Percentiles rank a stretch among this genome's conserved stretches.
phyloP scores from a whole-genome alignment of 2,797 vertebrate species.

The Danionella dracula region DNA sequence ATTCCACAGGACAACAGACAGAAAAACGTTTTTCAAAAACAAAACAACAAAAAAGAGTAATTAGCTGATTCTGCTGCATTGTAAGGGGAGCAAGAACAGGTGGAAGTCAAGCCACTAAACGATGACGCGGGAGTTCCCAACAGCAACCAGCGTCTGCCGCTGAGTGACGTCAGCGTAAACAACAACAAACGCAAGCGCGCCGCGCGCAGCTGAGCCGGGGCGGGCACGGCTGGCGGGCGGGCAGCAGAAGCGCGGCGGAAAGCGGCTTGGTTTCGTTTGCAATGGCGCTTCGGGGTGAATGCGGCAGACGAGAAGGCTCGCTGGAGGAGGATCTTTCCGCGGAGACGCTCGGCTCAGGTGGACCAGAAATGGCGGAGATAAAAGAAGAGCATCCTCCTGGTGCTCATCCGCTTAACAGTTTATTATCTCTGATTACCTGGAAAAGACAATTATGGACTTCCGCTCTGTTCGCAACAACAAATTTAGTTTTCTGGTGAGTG shows the following conservation, averaged over 20 bases:
- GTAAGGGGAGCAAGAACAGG: background rate
- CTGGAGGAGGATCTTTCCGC: constrained; percentile 25
- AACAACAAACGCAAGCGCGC: constrained; percentile 51
- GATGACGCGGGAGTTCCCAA: constrained; percentile 28
- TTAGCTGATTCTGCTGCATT: too few species aligned
- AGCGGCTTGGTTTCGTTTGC: constrained; percentile 21
- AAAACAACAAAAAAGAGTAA: too few species aligned
- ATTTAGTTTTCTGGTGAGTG: constrained; percentile 82
- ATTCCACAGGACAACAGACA: too few species aligned
- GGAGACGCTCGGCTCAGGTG: constrained; percentile 7
- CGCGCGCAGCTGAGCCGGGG: too few species aligned
- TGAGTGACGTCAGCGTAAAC: constrained; percentile 55
- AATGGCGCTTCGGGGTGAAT: constrained; percentile 50
- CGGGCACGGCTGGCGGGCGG: constrained; percentile 13
- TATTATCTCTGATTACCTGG: constrained; percentile 72
- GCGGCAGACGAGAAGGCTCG: constrained; percentile 27
- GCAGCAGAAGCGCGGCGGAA: constrained; percentile 8
- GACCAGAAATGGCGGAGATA: constrained; percentile 34
- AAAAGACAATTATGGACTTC: constrained; percentile 73
- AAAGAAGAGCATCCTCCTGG: constrained; percentile 29
- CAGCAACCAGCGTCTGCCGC: constrained; percentile 30
- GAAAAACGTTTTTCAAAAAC: too few species aligned
- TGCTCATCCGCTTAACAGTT: constrained; percentile 36
- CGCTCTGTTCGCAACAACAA: constrained; percentile 74
- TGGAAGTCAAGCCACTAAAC: background rate